Percentiles rank a stretch among this genome's conserved stretches.
Conservation (phyloP, 2,797 vertebrate genomes). For the Enteromius argenteus region DNA sequence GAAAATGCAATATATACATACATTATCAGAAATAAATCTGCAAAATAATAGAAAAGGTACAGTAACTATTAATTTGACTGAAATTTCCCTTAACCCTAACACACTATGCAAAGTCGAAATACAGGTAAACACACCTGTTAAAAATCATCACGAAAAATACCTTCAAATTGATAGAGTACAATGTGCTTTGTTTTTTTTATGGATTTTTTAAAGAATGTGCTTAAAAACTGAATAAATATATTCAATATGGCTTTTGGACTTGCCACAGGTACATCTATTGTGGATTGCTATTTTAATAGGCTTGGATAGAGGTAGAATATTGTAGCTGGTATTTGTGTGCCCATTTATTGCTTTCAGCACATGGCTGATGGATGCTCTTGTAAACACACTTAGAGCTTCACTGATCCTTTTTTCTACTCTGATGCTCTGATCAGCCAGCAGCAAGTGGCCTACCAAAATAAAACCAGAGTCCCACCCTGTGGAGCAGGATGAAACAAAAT, state of each 20-base stretch:
- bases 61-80: background rate
- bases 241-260: background rate
- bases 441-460: conserved; percentile 71
- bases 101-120: background rate
- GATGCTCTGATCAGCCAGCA: conserved; percentile 61
- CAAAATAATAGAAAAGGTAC: background rate
- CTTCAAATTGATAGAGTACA: background rate
- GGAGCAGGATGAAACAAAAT: conserved; percentile 41
- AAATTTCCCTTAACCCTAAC: background rate
- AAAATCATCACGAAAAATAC: background rate
- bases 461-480: conserved; percentile 59
- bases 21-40: background rate
- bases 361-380: conserved; percentile 66
- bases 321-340: conserved; percentile 24
- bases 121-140: background rate
- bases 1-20: background rate
- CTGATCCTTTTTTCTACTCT: conserved; percentile 64
- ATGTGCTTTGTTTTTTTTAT: background rate
- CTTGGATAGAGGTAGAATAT: conserved; percentile 5
- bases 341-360: conserved; percentile 65
- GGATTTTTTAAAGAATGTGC: background rate
- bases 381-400: conserved; percentile 62
- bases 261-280: background rate
- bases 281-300: conserved; percentile 3
- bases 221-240: background rate